These are phyloP conservation scores for Neotoxoptera formosana DNA, from an alignment of 1,140 invertebrate genomes.

Conservation along the genomic window DNA sequence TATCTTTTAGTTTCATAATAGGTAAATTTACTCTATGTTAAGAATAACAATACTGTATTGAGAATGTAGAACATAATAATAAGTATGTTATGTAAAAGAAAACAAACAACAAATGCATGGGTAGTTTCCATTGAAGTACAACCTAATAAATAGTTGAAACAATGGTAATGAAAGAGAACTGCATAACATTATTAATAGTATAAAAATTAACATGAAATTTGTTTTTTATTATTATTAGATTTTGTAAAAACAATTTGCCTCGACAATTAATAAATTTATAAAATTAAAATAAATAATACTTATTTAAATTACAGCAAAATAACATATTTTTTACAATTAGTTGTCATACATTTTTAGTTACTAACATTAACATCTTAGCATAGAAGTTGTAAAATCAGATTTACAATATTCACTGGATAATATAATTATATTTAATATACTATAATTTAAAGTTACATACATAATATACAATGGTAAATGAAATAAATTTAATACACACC, in stretches of 20 bases:
- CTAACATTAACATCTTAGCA: not conserved
- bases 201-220: not conserved
- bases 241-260: not conserved
- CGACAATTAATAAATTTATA: not conserved
- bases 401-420: not conserved
- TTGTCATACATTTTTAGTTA: slow-evolving; percentile 8
- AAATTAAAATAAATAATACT: not conserved
- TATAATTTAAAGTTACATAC: not conserved
- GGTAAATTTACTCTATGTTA: not conserved
- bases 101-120: not conserved
- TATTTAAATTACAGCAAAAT: not conserved
- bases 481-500: not conserved
- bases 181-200: not conserved
- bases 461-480: not conserved
- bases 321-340: not conserved
- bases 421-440: not conserved
- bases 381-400: not conserved
- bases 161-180: not conserved
- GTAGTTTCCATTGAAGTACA: not conserved
- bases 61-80: not conserved
- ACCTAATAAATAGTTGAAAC: not conserved
- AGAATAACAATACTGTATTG: not conserved
- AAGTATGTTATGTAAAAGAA: not conserved
- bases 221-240: not conserved
- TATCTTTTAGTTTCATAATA: not conserved